Percentiles rank a stretch among this genome's conserved stretches.
Conservation (phyloP, 2,888 invertebrate genomes). For the Lepidonotus clava region DNA sequence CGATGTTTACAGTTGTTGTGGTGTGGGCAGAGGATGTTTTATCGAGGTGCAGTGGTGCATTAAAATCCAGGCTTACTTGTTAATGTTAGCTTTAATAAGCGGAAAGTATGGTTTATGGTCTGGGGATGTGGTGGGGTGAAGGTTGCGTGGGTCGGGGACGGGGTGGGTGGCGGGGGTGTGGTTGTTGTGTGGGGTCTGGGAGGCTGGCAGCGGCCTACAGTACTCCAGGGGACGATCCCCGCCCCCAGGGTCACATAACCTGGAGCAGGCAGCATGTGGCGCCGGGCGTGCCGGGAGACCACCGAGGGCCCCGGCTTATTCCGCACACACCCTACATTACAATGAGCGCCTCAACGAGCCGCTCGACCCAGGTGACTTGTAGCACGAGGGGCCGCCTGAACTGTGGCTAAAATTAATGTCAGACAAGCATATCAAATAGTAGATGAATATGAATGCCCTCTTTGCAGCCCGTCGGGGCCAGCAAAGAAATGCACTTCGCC, state of each 20-base stretch:
- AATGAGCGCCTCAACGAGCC: constrained; percentile 15
- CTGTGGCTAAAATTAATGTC: constrained; percentile 53
- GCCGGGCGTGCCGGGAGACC: neutral
- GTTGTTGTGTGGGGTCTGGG: neutral
- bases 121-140: neutral
- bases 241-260: neutral
- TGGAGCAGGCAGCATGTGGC: neutral
- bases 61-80: no score
- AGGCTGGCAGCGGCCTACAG: neutral
- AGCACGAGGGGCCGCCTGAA: constrained; percentile 32
- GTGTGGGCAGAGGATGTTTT: no score
- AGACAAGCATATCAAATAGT: constrained; percentile 52
- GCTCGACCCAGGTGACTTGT: neutral
- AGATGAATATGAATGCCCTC: constrained; percentile 50
- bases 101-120: no score
- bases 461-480: neutral
- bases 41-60: no score
- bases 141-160: neutral
- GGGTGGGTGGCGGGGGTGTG: neutral
- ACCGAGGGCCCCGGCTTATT: neutral
- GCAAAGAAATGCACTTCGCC: neutral
- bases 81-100: no score
- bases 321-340: constrained; percentile 40
- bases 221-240: neutral
- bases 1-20: no score